phyloP scores from a whole-genome alignment of 2,888 invertebrate genomes.

The Eupithecia subfuscata region DNA sequence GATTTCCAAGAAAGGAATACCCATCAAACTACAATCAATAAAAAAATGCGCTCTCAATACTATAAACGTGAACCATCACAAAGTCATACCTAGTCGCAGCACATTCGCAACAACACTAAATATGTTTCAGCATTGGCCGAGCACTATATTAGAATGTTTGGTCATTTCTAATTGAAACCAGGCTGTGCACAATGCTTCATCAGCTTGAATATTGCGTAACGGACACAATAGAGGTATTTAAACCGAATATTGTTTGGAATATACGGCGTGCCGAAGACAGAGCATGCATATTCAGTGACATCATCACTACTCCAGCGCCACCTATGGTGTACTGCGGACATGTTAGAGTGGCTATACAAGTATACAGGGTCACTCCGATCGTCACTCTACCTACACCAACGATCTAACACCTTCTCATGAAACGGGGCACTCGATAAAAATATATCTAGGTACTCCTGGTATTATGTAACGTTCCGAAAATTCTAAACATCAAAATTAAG shows the following conservation, averaged over 20 bases:
- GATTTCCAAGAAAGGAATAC: neutral
- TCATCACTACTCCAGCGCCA: conserved; percentile 29
- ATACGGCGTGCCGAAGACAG: conserved; percentile 47
- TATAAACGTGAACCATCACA: neutral
- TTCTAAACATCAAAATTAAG: no score
- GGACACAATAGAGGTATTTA: conserved; percentile 40
- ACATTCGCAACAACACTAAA: neutral
- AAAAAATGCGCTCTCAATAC: neutral
- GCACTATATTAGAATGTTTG: conserved; percentile 9
- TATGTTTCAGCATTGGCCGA: neutral
- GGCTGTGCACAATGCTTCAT: conserved; percentile 23
- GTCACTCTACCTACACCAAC: neutral
- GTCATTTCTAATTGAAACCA: conserved; percentile 7
- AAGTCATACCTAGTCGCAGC: neutral
- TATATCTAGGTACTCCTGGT: no score
- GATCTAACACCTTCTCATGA: neutral
- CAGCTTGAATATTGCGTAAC: conserved; percentile 36
- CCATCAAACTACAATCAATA: neutral
- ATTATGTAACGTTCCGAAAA: no score
- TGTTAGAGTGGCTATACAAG: neutral
- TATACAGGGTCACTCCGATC: neutral
- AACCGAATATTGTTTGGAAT: conserved; percentile 39
- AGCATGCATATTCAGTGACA: conserved; percentile 52
- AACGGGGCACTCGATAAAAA: neutral
- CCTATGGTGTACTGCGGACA: neutral